These are phyloP conservation scores for Austrolebias charrua DNA, from an alignment of 2,797 vertebrate species.

Conservation along the genomic window DNA sequence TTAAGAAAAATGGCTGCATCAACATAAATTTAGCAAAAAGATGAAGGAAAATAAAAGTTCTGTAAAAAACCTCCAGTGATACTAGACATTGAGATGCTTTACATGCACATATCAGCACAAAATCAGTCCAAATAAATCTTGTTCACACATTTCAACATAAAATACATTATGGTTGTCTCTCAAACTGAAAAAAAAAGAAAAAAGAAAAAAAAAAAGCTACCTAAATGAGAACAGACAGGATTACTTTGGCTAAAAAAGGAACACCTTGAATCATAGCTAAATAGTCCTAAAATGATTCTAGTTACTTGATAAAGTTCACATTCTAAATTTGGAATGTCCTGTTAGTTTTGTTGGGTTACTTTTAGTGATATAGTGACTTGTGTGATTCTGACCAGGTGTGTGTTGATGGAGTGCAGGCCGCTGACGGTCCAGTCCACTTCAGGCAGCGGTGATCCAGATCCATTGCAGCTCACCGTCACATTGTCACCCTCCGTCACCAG, in stretches of 20 bases:
- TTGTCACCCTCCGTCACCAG: slow-evolving; percentile 92
- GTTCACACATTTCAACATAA: too few species aligned
- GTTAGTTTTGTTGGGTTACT: slow-evolving; percentile 17
- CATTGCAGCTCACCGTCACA: slow-evolving; percentile 93
- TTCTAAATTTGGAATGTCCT: background rate
- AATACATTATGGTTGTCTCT: background rate
- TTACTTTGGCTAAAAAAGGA: background rate
- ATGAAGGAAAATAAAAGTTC: too few species aligned
- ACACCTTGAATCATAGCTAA: too few species aligned
- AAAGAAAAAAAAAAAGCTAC: background rate
- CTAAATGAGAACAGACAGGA: background rate
- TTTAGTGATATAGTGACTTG: slow-evolving; percentile 10
- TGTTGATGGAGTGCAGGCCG: slow-evolving; percentile 93
- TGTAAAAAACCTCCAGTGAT: too few species aligned
- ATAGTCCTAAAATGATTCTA: too few species aligned
- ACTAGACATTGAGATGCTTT: too few species aligned
- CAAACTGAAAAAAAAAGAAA: background rate
- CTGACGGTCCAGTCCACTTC: slow-evolving; percentile 97
- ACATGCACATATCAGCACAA: too few species aligned
- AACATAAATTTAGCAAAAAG: too few species aligned
- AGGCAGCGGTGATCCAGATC: slow-evolving; percentile 90
- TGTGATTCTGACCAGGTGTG: slow-evolving; percentile 93
- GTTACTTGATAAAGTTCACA: background rate
- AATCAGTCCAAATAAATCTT: too few species aligned
- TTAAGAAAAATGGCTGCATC: too few species aligned